Percentiles rank a stretch among this genome's conserved stretches.
These are phyloP conservation scores for Drosophila siamana DNA, from an alignment of 2,888 invertebrate genomes.

Conservation along the genomic window DNA sequence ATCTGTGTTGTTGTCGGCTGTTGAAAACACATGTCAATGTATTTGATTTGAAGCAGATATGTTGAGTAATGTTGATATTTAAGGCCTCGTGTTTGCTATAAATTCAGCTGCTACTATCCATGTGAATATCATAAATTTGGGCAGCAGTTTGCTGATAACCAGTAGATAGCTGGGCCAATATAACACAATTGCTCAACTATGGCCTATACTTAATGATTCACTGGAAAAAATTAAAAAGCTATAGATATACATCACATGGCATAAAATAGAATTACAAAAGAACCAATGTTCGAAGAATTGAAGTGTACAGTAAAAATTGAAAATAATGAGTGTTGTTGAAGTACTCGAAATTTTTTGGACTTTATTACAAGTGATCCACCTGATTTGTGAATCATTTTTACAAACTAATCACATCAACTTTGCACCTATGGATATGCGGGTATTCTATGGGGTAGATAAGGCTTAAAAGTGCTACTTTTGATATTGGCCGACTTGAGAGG, in stretches of 20 bases:
- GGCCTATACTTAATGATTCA: constrained; percentile 46
- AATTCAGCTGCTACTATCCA: constrained; percentile 15
- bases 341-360: background rate
- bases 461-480: constrained; percentile 13
- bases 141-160: constrained; percentile 36
- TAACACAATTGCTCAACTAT: constrained; percentile 40
- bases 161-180: constrained; percentile 38
- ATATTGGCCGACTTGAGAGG: constrained; percentile 29
- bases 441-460: constrained; percentile 33
- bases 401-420: constrained; percentile 8
- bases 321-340: too few relatives aligned
- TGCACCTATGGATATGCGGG: background rate
- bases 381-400: constrained; percentile 25
- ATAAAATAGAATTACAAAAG: background rate
- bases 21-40: constrained; percentile 15
- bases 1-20: constrained; percentile 2
- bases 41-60: constrained; percentile 18
- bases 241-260: background rate
- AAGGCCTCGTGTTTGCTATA: constrained; percentile 18
- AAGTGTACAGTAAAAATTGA: too few relatives aligned
- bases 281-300: constrained; percentile 3
- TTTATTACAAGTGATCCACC: constrained; percentile 6
- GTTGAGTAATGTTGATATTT: constrained; percentile 14
- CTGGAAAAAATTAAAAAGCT: constrained; percentile 6
- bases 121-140: constrained; percentile 40